Percentiles rank a stretch among this genome's conserved stretches.
phyloP scores from a whole-genome alignment of 2,113 vertebrate species.

The Hippolais icterina region DNA sequence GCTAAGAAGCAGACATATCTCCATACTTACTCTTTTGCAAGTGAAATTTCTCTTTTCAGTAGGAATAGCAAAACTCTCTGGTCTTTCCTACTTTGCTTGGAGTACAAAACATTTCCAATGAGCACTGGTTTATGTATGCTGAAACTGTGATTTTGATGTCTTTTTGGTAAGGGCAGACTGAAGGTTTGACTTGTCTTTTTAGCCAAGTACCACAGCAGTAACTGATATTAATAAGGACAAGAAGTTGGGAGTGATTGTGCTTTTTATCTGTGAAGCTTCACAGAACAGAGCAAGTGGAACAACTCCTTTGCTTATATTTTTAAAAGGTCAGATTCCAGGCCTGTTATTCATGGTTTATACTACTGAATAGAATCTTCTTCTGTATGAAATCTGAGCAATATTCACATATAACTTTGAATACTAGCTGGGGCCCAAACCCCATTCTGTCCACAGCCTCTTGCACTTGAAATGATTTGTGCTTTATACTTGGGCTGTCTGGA shows the following conservation, averaged over 20 bases:
- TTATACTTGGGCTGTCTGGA: background rate
- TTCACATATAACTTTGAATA: background rate
- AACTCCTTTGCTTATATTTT: slow-evolving; percentile 51
- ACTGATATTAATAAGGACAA: slow-evolving; percentile 42
- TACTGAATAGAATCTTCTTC: slow-evolving; percentile 11
- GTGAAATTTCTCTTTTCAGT: background rate
- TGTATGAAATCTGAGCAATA: background rate
- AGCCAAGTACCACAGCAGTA: slow-evolving; percentile 5
- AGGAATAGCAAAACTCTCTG: background rate
- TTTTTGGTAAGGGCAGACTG: background rate
- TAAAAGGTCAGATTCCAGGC: slow-evolving; percentile 53
- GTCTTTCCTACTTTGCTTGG: background rate
- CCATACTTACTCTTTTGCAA: background rate
- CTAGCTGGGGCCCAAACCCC: background rate
- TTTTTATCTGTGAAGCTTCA: slow-evolving; percentile 45
- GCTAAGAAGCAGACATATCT: background rate
- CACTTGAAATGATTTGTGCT: background rate
- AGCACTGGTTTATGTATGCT: background rate
- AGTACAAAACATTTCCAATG: background rate
- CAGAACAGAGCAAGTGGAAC: slow-evolving; percentile 30
- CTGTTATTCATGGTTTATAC: slow-evolving; percentile 49
- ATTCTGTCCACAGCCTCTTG: background rate
- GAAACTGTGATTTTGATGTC: background rate
- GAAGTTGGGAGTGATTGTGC: background rate
- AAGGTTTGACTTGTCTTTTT: background rate